Evolutionary conservation across 92 coral and sea anemone species (phyloP).

Genomic region (Epizoanthus scotinus): DNA sequence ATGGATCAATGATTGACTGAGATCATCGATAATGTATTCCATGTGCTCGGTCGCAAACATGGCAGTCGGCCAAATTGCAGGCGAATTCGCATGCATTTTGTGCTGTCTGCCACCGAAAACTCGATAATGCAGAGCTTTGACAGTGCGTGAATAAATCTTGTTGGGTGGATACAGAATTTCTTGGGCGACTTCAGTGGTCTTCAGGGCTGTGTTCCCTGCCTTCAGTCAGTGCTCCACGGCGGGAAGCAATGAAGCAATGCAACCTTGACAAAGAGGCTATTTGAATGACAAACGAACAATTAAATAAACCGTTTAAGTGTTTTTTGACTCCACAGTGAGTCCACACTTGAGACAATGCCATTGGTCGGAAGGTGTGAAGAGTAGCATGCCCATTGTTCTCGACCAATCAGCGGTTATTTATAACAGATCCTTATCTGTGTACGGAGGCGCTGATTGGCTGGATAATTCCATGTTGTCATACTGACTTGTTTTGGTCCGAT

Average conservation of each 20-base stretch:
- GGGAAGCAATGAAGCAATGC: conserved; percentile 56
- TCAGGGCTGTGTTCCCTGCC: conserved; percentile 13
- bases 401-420: conserved; percentile 90
- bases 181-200: conserved; percentile 10
- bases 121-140: not conserved
- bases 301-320: conserved; percentile 97
- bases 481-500: conserved; percentile 74
- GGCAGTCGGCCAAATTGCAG: conserved; percentile 74
- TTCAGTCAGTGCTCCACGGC: conserved; percentile 31
- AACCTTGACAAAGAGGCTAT: conserved; percentile 55
- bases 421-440: conserved; percentile 66
- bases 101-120: conserved; percentile 16
- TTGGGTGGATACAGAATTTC: not conserved
- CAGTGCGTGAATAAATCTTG: not conserved
- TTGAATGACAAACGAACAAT: conserved; percentile 96
- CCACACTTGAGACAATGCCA: conserved; percentile 80
- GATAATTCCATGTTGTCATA: conserved; percentile 60
- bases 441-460: conserved; percentile 74
- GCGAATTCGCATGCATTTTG: conserved; percentile 34
- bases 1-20: conserved; percentile 20
- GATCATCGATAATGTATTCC: conserved; percentile 76
- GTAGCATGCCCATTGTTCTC: conserved; percentile 76
- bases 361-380: conserved; percentile 87
- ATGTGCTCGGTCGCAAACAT: conserved; percentile 73
- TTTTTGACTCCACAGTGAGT: conserved; percentile 69